A percentile compares a stretch with the other conserved stretches of the same genome.
Evolutionary conservation across 1,140 invertebrate species (phyloP).

Genomic region (Bombus turneri): DNA sequence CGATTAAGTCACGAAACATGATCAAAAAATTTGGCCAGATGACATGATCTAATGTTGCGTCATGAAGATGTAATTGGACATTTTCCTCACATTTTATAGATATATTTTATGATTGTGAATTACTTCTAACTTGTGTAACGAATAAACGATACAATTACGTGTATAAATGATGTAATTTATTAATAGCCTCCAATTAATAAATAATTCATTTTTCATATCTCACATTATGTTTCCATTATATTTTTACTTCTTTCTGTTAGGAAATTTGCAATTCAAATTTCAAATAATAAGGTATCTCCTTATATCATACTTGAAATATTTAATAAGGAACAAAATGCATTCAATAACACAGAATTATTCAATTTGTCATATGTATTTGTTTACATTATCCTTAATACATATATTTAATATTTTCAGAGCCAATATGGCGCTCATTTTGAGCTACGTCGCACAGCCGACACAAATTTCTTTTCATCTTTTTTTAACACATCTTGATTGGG

Average conservation of each 20-base stretch:
- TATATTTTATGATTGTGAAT: neutral
- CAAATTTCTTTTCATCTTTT: slow-evolving; percentile 72
- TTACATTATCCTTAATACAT: neutral
- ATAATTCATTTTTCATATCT: neutral
- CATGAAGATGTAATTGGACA: slow-evolving; percentile 28
- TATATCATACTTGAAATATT: neutral
- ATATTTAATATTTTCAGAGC: slow-evolving; percentile 68
- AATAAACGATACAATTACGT: neutral
- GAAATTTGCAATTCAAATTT: neutral
- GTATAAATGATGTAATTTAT: neutral
- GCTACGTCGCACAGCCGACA: slow-evolving; percentile 76
- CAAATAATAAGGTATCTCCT: neutral
- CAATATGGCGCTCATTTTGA: slow-evolving; percentile 76
- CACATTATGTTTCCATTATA: neutral
- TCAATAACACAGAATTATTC: neutral
- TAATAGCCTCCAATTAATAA: neutral
- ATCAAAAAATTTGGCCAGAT: slow-evolving; percentile 12
- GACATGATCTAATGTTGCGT: slow-evolving; percentile 47
- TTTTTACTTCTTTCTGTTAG: neutral
- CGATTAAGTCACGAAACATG: neutral
- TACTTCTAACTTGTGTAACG: neutral
- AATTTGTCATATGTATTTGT: neutral
- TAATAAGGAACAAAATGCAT: neutral
- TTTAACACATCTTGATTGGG: slow-evolving; percentile 68
- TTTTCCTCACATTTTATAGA: neutral